Percentiles rank a stretch among this genome's conserved stretches.
These are phyloP conservation scores for Tetheella fluctuosa DNA, from an alignment of 2,888 invertebrate species.

Conservation along the genomic window DNA sequence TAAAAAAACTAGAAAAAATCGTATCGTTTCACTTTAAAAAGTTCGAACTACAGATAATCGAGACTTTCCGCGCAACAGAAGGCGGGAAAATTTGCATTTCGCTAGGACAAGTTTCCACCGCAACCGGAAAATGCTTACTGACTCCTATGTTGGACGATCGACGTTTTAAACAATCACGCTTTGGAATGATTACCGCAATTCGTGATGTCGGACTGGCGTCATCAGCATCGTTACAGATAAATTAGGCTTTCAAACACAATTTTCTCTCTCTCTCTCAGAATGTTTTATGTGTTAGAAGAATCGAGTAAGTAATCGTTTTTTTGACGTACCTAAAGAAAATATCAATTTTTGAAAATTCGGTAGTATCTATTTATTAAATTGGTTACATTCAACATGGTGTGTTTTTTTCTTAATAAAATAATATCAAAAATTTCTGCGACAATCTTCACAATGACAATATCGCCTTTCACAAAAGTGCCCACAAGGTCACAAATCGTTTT, in stretches of 20 bases:
- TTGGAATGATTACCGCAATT: slow-evolving; percentile 33
- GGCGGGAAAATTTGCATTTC: slow-evolving; percentile 52
- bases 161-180: slow-evolving; percentile 47
- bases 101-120: slow-evolving; percentile 47
- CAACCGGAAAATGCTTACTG: slow-evolving; percentile 59
- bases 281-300: too few species aligned
- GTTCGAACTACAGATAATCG: background rate
- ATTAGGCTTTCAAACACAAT: slow-evolving; percentile 4
- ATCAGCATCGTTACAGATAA: background rate
- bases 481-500: too few species aligned
- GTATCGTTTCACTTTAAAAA: slow-evolving; percentile 5
- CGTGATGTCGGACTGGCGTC: slow-evolving; percentile 13
- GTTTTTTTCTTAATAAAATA: too few species aligned
- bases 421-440: too few species aligned
- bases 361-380: too few species aligned
- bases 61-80: slow-evolving; percentile 14
- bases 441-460: too few species aligned
- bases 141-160: slow-evolving; percentile 35
- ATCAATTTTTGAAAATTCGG: too few species aligned
- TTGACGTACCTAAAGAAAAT: too few species aligned
- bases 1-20: background rate
- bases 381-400: too few species aligned
- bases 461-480: too few species aligned
- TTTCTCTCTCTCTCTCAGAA: too few species aligned
- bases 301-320: too few species aligned